Conservation (phyloP, 2,888 invertebrate genomes). For the Gymnocheta viridis region DNA sequence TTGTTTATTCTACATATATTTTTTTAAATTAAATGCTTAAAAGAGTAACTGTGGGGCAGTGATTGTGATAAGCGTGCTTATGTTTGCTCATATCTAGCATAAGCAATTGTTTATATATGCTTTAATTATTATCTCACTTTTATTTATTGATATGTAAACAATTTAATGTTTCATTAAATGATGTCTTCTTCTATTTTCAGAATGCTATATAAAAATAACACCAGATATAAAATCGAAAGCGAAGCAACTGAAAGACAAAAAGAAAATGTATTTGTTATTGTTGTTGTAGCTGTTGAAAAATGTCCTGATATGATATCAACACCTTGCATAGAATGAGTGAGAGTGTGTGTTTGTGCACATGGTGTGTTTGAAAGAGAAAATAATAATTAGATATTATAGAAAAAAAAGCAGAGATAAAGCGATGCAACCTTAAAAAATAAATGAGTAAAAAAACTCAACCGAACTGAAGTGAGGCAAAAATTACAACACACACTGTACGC, state of each 20-base stretch:
- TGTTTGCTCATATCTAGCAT: too few species aligned
- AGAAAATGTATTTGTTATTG: conserved; percentile 34
- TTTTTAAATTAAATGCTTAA: too few species aligned
- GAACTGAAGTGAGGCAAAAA: background rate
- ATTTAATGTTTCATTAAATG: conserved; percentile 29
- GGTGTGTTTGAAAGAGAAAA: conserved; percentile 43
- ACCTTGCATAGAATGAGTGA: conserved; percentile 21
- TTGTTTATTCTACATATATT: too few species aligned
- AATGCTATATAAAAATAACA: conserved; percentile 43
- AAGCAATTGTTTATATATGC: too few species aligned
- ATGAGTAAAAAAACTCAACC: conserved; percentile 6
- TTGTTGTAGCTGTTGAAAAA: conserved; percentile 33
- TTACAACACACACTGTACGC: conserved; percentile 19
- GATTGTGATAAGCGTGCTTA: too few species aligned
- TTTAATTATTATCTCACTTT: conserved; percentile 5
- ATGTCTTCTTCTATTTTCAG: conserved; percentile 53
- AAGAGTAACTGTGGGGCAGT: too few species aligned
- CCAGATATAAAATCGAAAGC: conserved; percentile 30
- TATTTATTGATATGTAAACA: conserved; percentile 16
- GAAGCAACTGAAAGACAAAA: background rate
- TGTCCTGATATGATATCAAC: conserved; percentile 62
- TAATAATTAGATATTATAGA: conserved; percentile 8
- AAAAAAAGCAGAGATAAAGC: conserved; percentile 21
- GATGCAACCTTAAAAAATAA: background rate
- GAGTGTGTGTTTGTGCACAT: conserved; percentile 2